Percentiles rank a stretch among this genome's conserved stretches.
Conservation (phyloP, 2,113 vertebrate species). For the Psettodes erumei region DNA sequence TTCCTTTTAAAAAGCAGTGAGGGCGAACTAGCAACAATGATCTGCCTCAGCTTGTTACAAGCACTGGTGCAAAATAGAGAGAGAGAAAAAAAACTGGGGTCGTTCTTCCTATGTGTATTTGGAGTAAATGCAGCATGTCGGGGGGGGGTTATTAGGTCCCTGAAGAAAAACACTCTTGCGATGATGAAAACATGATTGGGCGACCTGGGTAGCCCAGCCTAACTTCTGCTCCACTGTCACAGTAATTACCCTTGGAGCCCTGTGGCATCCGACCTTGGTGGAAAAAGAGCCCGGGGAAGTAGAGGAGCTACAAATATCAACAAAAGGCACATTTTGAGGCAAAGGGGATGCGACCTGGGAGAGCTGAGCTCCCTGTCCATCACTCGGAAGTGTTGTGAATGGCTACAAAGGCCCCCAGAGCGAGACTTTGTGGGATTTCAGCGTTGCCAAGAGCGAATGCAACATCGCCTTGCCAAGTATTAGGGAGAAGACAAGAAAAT, state of each 20-base stretch:
- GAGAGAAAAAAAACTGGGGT: slow-evolving; percentile 32
- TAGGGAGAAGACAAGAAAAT: slow-evolving; percentile 73
- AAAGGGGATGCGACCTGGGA: slow-evolving; percentile 62
- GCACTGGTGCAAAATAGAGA: slow-evolving; percentile 64
- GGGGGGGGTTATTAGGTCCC: slow-evolving; percentile 77
- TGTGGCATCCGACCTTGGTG: slow-evolving; percentile 55
- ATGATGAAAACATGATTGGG: slow-evolving; percentile 79
- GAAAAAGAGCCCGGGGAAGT: slow-evolving; percentile 53
- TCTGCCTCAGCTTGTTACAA: slow-evolving; percentile 84
- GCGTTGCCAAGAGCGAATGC: slow-evolving; percentile 77
- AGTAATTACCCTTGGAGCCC: slow-evolving; percentile 76
- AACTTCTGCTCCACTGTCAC: slow-evolving; percentile 70
- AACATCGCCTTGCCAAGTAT: slow-evolving; percentile 72
- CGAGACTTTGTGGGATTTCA: slow-evolving; percentile 73
- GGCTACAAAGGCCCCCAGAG: slow-evolving; percentile 73
- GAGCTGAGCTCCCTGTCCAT: slow-evolving; percentile 76
- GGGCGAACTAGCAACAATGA: slow-evolving; percentile 74
- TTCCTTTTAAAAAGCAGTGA: slow-evolving; percentile 72
- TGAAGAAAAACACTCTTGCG: slow-evolving; percentile 75
- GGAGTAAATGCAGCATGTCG: slow-evolving; percentile 82
- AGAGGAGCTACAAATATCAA: slow-evolving; percentile 60
- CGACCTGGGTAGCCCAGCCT: slow-evolving; percentile 67
- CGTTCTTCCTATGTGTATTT: slow-evolving; percentile 79
- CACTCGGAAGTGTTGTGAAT: slow-evolving; percentile 67
- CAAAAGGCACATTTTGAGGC: slow-evolving; percentile 68